phyloP scores from a whole-genome alignment of 2,797 vertebrate species.

The Menidia menidia region DNA sequence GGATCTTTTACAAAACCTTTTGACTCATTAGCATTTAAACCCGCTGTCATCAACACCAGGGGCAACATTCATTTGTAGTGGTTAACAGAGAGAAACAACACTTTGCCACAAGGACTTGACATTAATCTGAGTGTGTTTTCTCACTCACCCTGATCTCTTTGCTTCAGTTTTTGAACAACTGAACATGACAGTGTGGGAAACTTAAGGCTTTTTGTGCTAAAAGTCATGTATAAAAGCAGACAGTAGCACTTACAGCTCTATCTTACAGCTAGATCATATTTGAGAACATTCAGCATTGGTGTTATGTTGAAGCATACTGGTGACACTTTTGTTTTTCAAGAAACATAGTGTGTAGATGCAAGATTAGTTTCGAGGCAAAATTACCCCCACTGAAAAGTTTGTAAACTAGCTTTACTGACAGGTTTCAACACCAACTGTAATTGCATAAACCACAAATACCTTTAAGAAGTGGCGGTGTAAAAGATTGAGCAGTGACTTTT shows the following conservation, averaged over 20 bases:
- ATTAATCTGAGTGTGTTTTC: slow-evolving; percentile 50
- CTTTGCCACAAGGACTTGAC: slow-evolving; percentile 38
- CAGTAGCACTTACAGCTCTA: neutral
- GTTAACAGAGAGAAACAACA: slow-evolving; percentile 66
- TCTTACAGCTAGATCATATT: neutral
- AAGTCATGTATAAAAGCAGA: neutral
- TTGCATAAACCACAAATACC: no score
- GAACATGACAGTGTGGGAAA: slow-evolving; percentile 14
- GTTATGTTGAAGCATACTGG: neutral
- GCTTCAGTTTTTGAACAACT: slow-evolving; percentile 22
- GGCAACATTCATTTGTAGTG: slow-evolving; percentile 51
- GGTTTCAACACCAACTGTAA: neutral
- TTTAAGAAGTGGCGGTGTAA: no score
- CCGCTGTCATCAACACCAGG: slow-evolving; percentile 46
- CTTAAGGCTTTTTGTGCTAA: slow-evolving; percentile 10
- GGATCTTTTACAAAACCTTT: slow-evolving; percentile 68
- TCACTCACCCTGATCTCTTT: slow-evolving; percentile 38
- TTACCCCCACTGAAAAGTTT: neutral
- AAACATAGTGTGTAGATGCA: neutral
- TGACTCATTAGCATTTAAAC: slow-evolving; percentile 66
- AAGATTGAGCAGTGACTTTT: no score
- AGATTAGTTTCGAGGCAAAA: neutral
- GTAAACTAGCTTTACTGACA: neutral
- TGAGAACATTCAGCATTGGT: slow-evolving; percentile 1
- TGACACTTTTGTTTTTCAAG: slow-evolving; percentile 2